A percentile compares a stretch with the other conserved stretches of the same genome.
phyloP scores from a whole-genome alignment of 1,140 invertebrate species.

The Trissolcus basalis region DNA sequence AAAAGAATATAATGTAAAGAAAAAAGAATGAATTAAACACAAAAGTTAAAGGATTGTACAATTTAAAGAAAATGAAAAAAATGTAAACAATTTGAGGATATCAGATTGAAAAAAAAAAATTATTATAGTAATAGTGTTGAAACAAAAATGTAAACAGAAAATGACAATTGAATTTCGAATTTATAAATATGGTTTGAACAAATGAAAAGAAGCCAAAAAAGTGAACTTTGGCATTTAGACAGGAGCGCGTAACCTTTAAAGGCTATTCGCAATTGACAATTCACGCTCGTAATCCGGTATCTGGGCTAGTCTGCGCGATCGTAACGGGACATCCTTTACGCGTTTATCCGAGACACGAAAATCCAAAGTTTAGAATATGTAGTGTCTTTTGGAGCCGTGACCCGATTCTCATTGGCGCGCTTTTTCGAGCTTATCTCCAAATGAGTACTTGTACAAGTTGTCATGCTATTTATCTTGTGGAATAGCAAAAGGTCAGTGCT shows the following conservation, averaged over 20 bases:
- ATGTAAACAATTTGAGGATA: no score
- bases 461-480: not conserved
- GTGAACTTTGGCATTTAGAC: conserved; percentile 7
- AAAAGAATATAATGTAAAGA: no score
- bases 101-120: no score
- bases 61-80: no score
- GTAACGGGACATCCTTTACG: conserved; percentile 70
- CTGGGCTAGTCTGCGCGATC: conserved; percentile 63
- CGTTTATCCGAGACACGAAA: conserved; percentile 53
- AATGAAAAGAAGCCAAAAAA: not conserved
- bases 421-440: not conserved
- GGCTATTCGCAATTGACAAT: conserved; percentile 66
- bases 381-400: conserved; percentile 30
- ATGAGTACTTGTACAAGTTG: not conserved
- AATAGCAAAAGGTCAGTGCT: not conserved
- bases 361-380: conserved; percentile 1
- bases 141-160: no score
- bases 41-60: no score
- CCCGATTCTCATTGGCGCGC: conserved; percentile 19
- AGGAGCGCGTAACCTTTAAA: conserved; percentile 41
- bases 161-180: not conserved
- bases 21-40: no score
- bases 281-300: conserved; percentile 71
- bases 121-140: no score
- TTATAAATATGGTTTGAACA: not conserved